Evolutionary conservation across 2,797 vertebrate species (phyloP).

Genomic region (Odontamblyopus rebecca): DNA sequence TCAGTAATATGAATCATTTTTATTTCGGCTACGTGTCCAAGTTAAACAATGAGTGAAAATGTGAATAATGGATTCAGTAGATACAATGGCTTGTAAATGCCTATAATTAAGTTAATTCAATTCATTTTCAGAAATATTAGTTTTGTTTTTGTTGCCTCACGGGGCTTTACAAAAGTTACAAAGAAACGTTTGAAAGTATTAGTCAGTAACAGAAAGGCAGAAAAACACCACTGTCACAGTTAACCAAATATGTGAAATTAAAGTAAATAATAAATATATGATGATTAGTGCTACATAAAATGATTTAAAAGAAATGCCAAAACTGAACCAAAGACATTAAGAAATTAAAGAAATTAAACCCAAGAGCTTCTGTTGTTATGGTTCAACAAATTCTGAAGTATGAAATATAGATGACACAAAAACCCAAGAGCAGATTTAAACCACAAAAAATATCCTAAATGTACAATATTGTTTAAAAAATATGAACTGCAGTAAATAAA

Average conservation of each 20-base stretch:
- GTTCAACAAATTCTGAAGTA: too few species aligned
- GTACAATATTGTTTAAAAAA: too few species aligned
- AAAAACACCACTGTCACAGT: too few species aligned
- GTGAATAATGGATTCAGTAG: not conserved
- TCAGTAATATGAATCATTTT: slow-evolving; percentile 3
- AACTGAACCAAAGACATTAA: not conserved
- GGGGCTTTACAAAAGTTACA: not conserved
- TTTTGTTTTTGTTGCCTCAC: not conserved
- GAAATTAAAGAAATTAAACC: not conserved
- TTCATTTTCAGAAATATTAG: not conserved
- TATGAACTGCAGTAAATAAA: too few species aligned
- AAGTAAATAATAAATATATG: not conserved
- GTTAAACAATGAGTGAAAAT: not conserved
- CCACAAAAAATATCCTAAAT: too few species aligned
- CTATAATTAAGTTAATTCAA: not conserved
- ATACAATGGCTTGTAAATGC: not conserved
- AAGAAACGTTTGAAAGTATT: too few species aligned
- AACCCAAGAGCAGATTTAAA: too few species aligned
- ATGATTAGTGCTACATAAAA: not conserved
- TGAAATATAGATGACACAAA: too few species aligned
- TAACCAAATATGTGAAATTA: too few species aligned
- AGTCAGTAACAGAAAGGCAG: too few species aligned
- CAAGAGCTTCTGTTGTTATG: too few species aligned
- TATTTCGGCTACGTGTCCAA: not conserved
- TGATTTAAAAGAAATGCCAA: too few species aligned